These are phyloP conservation scores for Scaptomyza tumidula DNA, from an alignment of 2,888 invertebrate genomes.

Conservation along the genomic window DNA sequence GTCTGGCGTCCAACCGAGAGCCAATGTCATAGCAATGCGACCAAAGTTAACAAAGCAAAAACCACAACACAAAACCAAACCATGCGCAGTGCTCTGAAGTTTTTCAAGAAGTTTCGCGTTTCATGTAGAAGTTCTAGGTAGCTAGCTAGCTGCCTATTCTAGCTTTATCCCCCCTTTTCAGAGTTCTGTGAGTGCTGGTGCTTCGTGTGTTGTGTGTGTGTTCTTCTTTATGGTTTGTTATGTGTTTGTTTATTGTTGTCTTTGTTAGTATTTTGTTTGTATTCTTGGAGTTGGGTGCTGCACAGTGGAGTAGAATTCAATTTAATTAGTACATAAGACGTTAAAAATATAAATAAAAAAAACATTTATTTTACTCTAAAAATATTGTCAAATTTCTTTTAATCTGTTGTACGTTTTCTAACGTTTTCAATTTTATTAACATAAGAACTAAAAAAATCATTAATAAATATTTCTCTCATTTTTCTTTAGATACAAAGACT, in stretches of 20 bases:
- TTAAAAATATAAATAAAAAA: neutral
- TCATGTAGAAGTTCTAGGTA: constrained; percentile 21
- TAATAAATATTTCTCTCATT: too few species aligned
- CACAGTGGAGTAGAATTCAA: constrained; percentile 3
- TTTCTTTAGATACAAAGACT: too few species aligned
- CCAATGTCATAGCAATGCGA: constrained; percentile 83
- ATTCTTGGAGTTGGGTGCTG: neutral
- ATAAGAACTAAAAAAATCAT: too few species aligned
- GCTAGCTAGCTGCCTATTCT: constrained; percentile 4
- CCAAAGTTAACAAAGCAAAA: constrained; percentile 78
- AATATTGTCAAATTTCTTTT: too few species aligned
- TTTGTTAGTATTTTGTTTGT: constrained; percentile 14
- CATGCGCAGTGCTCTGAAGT: constrained; percentile 71
- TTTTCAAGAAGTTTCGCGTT: constrained; percentile 69
- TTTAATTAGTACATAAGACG: neutral
- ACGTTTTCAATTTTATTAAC: too few species aligned
- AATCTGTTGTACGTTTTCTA: too few species aligned
- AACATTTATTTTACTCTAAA: too few species aligned
- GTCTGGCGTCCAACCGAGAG: constrained; percentile 31
- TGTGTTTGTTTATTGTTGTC: constrained; percentile 56
- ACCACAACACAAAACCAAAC: constrained; percentile 78
- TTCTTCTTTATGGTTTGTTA: constrained; percentile 32
- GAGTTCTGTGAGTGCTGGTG: neutral
- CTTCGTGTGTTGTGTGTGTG: neutral
- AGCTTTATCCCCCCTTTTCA: neutral